Conservation (phyloP, 1,140 invertebrate species). For the Nilaparvata lugens region DNA sequence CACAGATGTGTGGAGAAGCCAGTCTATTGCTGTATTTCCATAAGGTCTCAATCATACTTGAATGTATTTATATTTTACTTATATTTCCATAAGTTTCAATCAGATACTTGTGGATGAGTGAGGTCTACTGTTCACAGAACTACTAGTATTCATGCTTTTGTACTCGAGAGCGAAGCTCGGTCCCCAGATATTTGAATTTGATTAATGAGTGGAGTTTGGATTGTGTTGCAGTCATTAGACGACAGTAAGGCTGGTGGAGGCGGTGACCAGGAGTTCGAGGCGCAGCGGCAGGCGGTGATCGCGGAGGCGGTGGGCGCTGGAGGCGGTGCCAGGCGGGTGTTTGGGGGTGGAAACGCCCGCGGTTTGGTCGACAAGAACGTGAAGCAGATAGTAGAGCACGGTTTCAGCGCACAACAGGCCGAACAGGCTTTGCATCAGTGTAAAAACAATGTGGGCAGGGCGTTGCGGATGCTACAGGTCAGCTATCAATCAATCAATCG, state of each 20-base stretch:
- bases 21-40: too few relatives aligned
- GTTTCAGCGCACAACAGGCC: slow-evolving; percentile 67
- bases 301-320: slow-evolving; percentile 55
- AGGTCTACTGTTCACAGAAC: too few relatives aligned
- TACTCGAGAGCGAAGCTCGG: too few relatives aligned
- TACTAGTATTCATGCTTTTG: too few relatives aligned
- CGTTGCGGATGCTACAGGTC: slow-evolving; percentile 57
- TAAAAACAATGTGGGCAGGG: slow-evolving; percentile 62
- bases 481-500: slow-evolving; percentile 21
- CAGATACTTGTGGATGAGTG: too few relatives aligned
- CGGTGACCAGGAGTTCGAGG: slow-evolving; percentile 58
- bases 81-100: too few relatives aligned
- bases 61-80: too few relatives aligned
- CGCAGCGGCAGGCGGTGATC: slow-evolving; percentile 74
- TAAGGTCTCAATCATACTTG: too few relatives aligned
- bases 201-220: too few relatives aligned
- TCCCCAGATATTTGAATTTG: too few relatives aligned
- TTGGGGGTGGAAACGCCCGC: slow-evolving; percentile 55
- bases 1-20: too few relatives aligned
- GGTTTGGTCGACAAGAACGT: slow-evolving; percentile 66
- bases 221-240: slow-evolving; percentile 24
- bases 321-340: slow-evolving; percentile 51
- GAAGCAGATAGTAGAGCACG: slow-evolving; percentile 70
- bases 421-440: slow-evolving; percentile 58
- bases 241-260: neutral